These are phyloP conservation scores for Amniataba percoides DNA, from an alignment of 2,797 vertebrate species.

Conservation along the genomic window DNA sequence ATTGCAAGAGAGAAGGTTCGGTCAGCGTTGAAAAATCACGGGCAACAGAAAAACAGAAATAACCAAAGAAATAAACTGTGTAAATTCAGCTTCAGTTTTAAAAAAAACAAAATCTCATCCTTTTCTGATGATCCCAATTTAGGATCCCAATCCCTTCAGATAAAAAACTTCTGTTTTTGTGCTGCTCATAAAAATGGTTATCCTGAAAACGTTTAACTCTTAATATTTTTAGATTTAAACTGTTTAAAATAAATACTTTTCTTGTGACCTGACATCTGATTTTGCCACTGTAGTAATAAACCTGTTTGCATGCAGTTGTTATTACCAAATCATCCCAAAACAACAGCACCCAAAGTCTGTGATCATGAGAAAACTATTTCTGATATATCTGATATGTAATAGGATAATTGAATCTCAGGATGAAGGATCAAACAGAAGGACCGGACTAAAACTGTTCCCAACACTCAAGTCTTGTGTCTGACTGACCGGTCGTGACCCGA, in stretches of 20 bases:
- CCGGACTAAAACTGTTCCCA: not conserved
- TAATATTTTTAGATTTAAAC: not conserved
- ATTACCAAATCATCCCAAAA: not conserved
- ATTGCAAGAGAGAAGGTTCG: slow-evolving; percentile 1
- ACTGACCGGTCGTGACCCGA: not conserved
- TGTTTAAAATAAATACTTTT: slow-evolving; percentile 1
- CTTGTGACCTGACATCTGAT: not conserved
- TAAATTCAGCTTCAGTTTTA: slow-evolving; percentile 5
- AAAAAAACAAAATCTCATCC: not conserved
- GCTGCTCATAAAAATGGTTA: not conserved
- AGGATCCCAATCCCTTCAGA: not conserved
- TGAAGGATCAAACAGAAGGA: not conserved
- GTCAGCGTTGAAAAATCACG: not conserved
- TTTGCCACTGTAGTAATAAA: no score
- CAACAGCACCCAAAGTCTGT: not conserved
- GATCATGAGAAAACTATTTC: slow-evolving; percentile 25
- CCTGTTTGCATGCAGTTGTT: no score
- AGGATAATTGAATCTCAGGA: slow-evolving; percentile 2
- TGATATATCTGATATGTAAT: not conserved
- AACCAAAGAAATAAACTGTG: not conserved
- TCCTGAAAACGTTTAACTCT: not conserved
- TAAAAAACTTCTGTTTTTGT: slow-evolving; percentile 1
- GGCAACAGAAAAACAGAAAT: not conserved
- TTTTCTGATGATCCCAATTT: not conserved
- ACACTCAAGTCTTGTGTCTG: not conserved